Conservation (phyloP, 2,113 vertebrate species). For the Procavia capensis region DNA sequence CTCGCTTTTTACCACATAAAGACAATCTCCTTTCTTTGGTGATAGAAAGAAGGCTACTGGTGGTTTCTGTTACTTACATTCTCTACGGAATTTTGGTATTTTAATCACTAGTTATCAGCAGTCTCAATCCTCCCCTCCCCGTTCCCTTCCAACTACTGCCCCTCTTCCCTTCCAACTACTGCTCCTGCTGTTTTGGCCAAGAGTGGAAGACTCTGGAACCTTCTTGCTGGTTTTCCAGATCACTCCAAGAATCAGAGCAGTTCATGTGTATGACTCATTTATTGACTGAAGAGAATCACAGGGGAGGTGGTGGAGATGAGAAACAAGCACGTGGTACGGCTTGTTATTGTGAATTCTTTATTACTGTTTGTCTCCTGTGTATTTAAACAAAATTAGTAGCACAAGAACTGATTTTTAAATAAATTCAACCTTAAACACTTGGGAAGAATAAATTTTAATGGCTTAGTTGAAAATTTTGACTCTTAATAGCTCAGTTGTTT, state of each 20-base stretch:
- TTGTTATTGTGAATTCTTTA: constrained; percentile 29
- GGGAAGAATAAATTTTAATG: constrained; percentile 42
- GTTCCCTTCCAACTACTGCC: background rate
- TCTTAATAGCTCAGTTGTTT: constrained; percentile 1
- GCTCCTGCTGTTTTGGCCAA: background rate
- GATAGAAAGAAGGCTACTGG: background rate
- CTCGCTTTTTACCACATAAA: background rate
- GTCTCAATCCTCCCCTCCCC: background rate
- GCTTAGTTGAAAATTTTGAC: background rate
- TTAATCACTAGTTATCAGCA: background rate
- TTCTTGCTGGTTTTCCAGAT: background rate
- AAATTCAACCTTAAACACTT: constrained; percentile 3
- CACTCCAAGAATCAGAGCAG: background rate
- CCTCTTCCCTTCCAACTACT: background rate
- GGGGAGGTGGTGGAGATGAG: background rate
- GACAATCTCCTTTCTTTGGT: background rate
- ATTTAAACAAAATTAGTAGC: constrained; percentile 53
- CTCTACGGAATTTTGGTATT: background rate
- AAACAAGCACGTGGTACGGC: background rate
- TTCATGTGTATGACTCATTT: constrained; percentile 16
- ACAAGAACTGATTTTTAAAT: background rate
- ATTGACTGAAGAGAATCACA: background rate
- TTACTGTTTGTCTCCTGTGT: background rate
- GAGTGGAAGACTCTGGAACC: background rate
- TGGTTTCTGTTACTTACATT: constrained; percentile 6